These are phyloP conservation scores for Gopherus evgoodei DNA, from an alignment of 2,113 vertebrate species.

Conservation along the genomic window DNA sequence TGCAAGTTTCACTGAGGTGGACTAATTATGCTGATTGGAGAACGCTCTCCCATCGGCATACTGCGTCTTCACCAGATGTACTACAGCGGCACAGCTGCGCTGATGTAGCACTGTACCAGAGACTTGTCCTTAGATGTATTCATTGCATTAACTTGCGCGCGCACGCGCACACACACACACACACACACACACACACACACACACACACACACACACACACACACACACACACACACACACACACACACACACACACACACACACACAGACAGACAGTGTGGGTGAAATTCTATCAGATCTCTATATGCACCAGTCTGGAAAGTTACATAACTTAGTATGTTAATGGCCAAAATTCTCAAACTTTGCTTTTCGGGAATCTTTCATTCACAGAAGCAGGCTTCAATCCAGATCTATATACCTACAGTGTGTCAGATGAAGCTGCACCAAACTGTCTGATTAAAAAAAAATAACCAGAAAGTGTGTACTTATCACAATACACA, in stretches of 20 bases:
- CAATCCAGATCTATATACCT: background rate
- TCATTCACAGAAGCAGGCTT: background rate
- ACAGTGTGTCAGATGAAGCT: background rate
- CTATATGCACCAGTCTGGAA: background rate
- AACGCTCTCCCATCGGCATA: no score
- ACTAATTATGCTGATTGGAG: no score
- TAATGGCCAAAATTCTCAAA: background rate
- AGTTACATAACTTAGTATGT: background rate
- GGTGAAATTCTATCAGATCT: conserved; percentile 15
- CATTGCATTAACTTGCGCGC: conserved; percentile 22
- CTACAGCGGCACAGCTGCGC: no score
- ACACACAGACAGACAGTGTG: background rate
- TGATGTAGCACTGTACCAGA: no score
- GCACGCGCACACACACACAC: background rate
- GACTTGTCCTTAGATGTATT: background rate
- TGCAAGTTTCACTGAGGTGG: no score
- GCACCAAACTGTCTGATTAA: background rate
- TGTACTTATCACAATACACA: background rate
- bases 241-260: no score
- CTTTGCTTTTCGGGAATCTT: background rate
- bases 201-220: no score
- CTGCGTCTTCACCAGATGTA: no score
- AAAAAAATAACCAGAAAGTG: background rate
- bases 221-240: no score
- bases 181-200: background rate